These are phyloP conservation scores for Psephotus haematonotus DNA, from an alignment of 2,113 vertebrate species.

Conservation along the genomic window DNA sequence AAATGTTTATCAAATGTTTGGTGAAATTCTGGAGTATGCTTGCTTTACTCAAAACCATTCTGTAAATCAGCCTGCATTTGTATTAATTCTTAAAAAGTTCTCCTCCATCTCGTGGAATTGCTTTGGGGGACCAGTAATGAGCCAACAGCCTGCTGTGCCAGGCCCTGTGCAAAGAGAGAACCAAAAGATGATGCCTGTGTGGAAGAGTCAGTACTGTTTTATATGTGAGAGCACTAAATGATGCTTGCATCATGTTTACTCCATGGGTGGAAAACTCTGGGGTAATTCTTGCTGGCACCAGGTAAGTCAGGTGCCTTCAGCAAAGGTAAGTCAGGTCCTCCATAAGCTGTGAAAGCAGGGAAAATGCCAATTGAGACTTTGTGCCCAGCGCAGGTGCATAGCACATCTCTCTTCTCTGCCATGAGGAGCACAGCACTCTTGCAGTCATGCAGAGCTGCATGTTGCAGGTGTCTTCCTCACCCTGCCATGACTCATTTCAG, in stretches of 20 bases:
- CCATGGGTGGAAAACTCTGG: neutral
- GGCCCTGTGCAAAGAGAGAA: neutral
- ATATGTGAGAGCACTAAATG: neutral
- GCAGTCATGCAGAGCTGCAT: neutral
- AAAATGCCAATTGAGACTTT: neutral
- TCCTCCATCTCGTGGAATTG: neutral
- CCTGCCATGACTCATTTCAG: neutral
- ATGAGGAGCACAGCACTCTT: neutral
- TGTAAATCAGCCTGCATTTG: neutral
- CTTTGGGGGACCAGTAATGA: neutral
- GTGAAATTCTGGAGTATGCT: neutral
- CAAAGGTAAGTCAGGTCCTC: neutral
- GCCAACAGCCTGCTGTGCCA: neutral
- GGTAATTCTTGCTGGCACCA: neutral
- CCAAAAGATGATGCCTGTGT: neutral
- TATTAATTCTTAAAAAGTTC: neutral
- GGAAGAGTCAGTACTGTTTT: neutral
- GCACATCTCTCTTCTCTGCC: neutral
- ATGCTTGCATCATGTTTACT: neutral
- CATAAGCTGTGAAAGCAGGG: neutral
- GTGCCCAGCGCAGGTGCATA: accelerated
- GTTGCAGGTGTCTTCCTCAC: neutral
- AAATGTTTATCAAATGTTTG: neutral
- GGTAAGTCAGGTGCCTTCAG: neutral
- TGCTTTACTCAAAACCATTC: neutral